Base-by-base conservation (phyloP, 1,140 invertebrate genomes). In the Ostrea denselamellosa region DNA sequence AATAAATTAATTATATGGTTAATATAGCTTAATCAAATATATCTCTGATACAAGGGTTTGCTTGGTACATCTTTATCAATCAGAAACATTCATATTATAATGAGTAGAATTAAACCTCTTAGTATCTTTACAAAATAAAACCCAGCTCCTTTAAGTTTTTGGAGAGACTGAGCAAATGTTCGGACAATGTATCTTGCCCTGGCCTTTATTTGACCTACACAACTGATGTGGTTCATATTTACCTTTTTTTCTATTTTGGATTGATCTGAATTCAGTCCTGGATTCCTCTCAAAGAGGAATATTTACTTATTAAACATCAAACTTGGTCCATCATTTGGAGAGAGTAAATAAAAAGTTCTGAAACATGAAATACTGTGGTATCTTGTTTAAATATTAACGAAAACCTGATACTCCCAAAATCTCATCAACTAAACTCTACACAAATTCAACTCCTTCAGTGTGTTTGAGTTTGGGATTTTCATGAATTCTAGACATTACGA, bases 291-390 rank as follows among this genome's bases (percentile, higher is more conserved):
- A 28, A 71, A 71, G 68, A 71, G 68, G 28, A 14, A 71, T 71
- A 71, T 71, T 71, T 71, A 71, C 68, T 71, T 71, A 71, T 71
- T 71, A 71, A 71, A 71, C 68, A 71, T 71, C 68, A 71, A 34
- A 71, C 68, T 71, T 71, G 8, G 68, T 71, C 68, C 68, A 71
- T 71, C 68, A 71, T 71, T 71, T 4, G 25, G 8, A 71, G 28
- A 71, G 68, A 71, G 68, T 71, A 71, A 71, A 71, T 34, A 71
- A 28, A n/a, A 19, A 25, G 68, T 5, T 25, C 68, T 8, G 28
- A 71, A 71, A 71, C 68, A 14, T 8, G 22, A 71, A 71, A 71
- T 71, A 25, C 25, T 34, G 56, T 28, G 25, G 68, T 25, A 12
- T 25, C 68, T 71, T 71, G 68, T 71, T 71, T 71, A 71, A 71